These are phyloP conservation scores for Drosophila formosana DNA, from an alignment of 2,888 invertebrate species.

Conservation along the genomic window DNA sequence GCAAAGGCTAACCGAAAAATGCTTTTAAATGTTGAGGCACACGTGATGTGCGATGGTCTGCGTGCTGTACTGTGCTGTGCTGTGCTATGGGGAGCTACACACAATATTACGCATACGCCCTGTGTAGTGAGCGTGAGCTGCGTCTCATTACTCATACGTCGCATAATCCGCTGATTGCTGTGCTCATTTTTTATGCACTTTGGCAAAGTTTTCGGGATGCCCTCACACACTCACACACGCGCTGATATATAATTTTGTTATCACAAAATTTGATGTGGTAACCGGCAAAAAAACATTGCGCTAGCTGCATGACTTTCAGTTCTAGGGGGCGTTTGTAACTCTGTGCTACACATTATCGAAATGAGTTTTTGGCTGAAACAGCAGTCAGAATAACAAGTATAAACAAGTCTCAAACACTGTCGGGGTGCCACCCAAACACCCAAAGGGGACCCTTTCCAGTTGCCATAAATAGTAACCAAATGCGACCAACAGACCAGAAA, in stretches of 20 bases:
- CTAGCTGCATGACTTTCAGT: constrained; percentile 23
- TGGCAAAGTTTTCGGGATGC: constrained; percentile 42
- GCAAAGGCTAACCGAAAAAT: constrained; percentile 51
- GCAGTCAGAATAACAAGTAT: constrained; percentile 48
- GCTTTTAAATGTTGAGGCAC: constrained; percentile 53
- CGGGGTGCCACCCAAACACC: constrained; percentile 5
- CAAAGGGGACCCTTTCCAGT: constrained; percentile 11
- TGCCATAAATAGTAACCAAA: constrained; percentile 51
- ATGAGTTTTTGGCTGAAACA: constrained; percentile 58
- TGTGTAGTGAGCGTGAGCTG: constrained; percentile 3
- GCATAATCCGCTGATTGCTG: constrained; percentile 56
- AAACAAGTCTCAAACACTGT: constrained; percentile 55
- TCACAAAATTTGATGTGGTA: constrained; percentile 44
- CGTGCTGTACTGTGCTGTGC: constrained; percentile 23
- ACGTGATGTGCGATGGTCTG: constrained; percentile 40
- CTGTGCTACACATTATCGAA: constrained; percentile 61
- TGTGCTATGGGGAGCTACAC: constrained; percentile 21
- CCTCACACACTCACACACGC: not conserved
- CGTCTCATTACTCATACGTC: constrained; percentile 53
- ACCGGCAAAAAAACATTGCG: constrained; percentile 33
- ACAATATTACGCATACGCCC: constrained; percentile 50
- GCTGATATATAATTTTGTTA: constrained; percentile 56
- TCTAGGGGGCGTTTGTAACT: constrained; percentile 21
- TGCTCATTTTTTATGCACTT: constrained; percentile 60
- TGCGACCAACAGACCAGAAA: constrained; percentile 39